Evolutionary conservation across 2,888 invertebrate species (phyloP), one percentile per base, ranked within the genome.

Genomic region (Cartodere bifasciata): DNA sequence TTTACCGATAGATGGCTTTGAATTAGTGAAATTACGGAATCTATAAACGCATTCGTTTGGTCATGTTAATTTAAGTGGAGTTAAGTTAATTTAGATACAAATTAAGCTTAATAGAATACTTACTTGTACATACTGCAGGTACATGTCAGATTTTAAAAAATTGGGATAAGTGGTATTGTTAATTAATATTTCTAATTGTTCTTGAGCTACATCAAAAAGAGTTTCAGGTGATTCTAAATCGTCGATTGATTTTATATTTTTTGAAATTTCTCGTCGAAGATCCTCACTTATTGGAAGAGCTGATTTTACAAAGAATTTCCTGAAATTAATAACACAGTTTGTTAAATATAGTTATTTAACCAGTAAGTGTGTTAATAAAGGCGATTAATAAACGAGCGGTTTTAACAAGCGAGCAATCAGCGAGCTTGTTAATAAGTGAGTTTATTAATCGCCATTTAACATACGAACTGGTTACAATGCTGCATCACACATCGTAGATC

Each of bases 111-210:
- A 31, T 22, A 7, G 12, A 67, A n/a, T n/a, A n/a, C 72, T 64
- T 64, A 78, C 64, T 65, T 80, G 72, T 63, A 85, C 76, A 63
- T 83, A 80, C 55, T 77, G 72, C 52, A 92, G 76, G 68, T 92
- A 94, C 60, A 85, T 74, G 51, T 92, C 91, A 47, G 91, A 91
- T 47, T 81, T 81, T 42, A 95, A 72, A 64, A 95, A 95, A 61
- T 86, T 81, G 35, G 84, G 85, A 66, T 94, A 94, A 38, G 86
- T 83, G 36, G 86, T 82, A 56, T 81, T 79, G 41, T 80, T 80
- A 56, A 94, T 87, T 36, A 81, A 73, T 23, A 73, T 70, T 54
- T 88, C 88, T 49, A 87, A 80, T 64, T 70, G 56, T 23, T 52
- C 48, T 44, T 62, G 61, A 16, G 60, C 86, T 44, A 73, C 72